Evolutionary conservation across 1,140 invertebrate genomes (phyloP).

Genomic region (Drosophila virilis): DNA sequence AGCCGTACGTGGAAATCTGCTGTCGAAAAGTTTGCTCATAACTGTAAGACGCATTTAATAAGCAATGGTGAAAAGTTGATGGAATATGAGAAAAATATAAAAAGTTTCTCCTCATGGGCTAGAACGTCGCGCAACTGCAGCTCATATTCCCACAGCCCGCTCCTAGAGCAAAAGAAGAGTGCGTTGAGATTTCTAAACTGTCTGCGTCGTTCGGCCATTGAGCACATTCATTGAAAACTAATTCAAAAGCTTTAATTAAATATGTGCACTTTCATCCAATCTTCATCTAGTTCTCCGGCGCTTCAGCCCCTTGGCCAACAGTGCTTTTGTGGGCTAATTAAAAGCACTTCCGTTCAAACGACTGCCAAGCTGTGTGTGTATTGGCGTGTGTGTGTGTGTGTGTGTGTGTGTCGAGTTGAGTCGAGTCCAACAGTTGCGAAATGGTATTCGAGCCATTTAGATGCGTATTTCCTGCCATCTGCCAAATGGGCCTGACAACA

Average conservation of each 20-base stretch:
- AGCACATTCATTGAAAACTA: conserved; percentile 54
- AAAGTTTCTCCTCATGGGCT: conserved; percentile 4
- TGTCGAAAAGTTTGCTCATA: conserved; percentile 35
- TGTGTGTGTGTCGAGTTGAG: neutral
- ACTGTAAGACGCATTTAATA: conserved; percentile 50
- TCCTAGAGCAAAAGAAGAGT: neutral
- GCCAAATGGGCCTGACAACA: conserved; percentile 30
- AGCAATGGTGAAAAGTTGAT: conserved; percentile 32
- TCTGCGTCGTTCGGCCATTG: neutral
- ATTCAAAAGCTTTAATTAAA: conserved; percentile 68
- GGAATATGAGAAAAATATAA: conserved; percentile 20
- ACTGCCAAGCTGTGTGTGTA: conserved; percentile 15
- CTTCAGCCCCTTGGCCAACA: conserved; percentile 22
- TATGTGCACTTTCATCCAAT: conserved; percentile 28
- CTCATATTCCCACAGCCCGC: conserved; percentile 8
- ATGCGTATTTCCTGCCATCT: conserved; percentile 44
- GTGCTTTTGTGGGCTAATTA: conserved; percentile 62
- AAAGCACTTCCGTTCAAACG: conserved; percentile 44
- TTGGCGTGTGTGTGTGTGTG: neutral
- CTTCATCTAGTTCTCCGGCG: neutral
- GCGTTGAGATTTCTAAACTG: neutral
- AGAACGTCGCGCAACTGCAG: conserved; percentile 13
- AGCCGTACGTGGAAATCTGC: conserved; percentile 25
- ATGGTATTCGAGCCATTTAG: conserved; percentile 42
- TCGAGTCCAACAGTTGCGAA: conserved; percentile 9